phyloP scores from a whole-genome alignment of 2,113 vertebrate genomes.

The Balaenoptera acutorostrata region DNA sequence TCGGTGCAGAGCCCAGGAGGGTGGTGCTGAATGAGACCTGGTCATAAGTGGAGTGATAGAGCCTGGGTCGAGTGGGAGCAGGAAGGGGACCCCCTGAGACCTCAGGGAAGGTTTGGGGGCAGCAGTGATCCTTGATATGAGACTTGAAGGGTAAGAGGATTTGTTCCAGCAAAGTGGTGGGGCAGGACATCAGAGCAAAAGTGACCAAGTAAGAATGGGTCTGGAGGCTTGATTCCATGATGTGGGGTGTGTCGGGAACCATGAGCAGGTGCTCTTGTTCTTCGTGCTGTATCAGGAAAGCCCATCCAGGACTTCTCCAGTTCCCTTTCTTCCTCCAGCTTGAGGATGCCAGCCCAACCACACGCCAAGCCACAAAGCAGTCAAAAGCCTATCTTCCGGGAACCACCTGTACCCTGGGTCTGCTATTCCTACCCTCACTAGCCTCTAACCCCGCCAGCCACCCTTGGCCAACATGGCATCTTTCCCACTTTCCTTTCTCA shows the following conservation, averaged over 20 bases:
- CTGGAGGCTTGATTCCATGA: neutral
- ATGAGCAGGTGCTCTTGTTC: neutral
- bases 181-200: neutral
- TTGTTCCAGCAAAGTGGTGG: neutral
- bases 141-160: neutral
- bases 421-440: neutral
- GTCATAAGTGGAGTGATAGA: neutral
- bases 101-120: neutral
- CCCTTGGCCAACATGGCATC: neutral
- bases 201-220: rapidly evolving
- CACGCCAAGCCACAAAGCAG: neutral
- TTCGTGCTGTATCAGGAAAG: neutral
- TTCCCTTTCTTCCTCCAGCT: neutral
- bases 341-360: neutral
- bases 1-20: neutral
- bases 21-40: too few relatives aligned
- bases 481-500: neutral
- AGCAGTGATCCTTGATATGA: neutral
- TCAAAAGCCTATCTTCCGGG: neutral
- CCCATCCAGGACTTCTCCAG: neutral
- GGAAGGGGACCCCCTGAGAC: neutral
- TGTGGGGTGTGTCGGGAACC: neutral
- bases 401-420: neutral
- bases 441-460: neutral
- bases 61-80: neutral